Evolutionary conservation across 2,888 invertebrate species (phyloP), one percentile per base, ranked within the genome.

Genomic region (Ethmia dodecea): DNA sequence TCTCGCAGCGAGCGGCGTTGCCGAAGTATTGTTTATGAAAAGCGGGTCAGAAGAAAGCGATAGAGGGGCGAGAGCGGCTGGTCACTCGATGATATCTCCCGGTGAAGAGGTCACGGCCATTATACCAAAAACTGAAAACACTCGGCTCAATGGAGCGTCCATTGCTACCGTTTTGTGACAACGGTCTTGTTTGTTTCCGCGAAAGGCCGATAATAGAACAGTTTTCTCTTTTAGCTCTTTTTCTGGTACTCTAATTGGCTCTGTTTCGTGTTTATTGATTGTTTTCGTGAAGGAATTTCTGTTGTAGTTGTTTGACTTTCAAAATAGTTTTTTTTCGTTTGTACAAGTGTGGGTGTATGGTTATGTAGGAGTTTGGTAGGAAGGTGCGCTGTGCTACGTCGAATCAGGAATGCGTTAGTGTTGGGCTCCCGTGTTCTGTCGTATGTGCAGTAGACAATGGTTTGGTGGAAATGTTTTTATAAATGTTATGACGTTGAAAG

Each of bases 41-140:
- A 86, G 81, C 74, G 77, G 84, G 84, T 83, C 84, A 86, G 67
- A 81, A 78, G 84, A 86, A 83, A 86, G 83, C 79, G 68, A 71
- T 64, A 58, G 76, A 68, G 69, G 69, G 68, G 26, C 26, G 69
- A 66, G 62, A 64, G 65, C 57, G 62, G 57, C 60, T 65, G 77
- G 78, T 73, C 79, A 75, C 55, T 73, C 62, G 63, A 61, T 65
- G 71, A 71, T 77, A 78, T 79, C 81, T 76, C 76, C 65, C 68
- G 68, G 67, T 63, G 77, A 60, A 73, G 72, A 76, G 84, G 84
- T 83, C 83, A 83, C 72, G 81, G 80, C 60, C 79, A 68, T 69
- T 69, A 69, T 63, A 57, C 62, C 57, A 60, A 69, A 58, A 63
- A 54, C 65, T 52, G 56, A 60, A 62, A 56, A 56, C 53, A 46